phyloP scores from a whole-genome alignment of 2,888 invertebrate genomes.

The Drosophila peninsularis region DNA sequence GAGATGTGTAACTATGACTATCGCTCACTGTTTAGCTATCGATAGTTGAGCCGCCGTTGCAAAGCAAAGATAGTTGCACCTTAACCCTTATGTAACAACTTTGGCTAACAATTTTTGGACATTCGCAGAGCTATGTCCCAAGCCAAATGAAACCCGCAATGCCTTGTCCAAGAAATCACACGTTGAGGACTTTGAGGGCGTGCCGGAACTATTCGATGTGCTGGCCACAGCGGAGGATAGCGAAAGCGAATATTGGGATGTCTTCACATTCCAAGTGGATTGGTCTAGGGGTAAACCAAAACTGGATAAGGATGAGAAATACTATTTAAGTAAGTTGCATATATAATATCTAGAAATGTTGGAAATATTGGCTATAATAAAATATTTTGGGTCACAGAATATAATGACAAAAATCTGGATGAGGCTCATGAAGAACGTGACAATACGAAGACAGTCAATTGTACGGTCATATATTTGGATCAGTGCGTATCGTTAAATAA shows the following conservation, averaged over 20 bases:
- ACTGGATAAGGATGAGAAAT: conserved; percentile 89
- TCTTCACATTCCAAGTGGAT: conserved; percentile 92
- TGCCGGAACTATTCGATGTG: conserved; percentile 93
- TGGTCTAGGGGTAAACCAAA: conserved; percentile 86
- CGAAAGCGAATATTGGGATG: conserved; percentile 90
- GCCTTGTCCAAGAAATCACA: conserved; percentile 92
- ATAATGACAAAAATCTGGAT: conserved; percentile 88
- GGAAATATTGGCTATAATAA: too few species aligned
- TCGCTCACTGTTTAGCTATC: conserved; percentile 38
- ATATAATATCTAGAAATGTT: not conserved
- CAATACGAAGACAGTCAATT: conserved; percentile 90
- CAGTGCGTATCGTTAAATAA: conserved; percentile 95
- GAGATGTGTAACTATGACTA: conserved; percentile 52
- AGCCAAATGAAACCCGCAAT: conserved; percentile 91
- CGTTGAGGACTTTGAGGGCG: conserved; percentile 93
- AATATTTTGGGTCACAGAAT: conserved; percentile 85
- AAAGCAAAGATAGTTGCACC: conserved; percentile 28
- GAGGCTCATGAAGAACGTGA: conserved; percentile 79
- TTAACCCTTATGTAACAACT: conserved; percentile 28
- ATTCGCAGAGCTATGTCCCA: conserved; percentile 93
- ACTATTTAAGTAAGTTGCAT: conserved; percentile 88
- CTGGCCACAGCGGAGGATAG: conserved; percentile 88
- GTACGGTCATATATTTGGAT: conserved; percentile 95
- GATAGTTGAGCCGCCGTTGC: conserved; percentile 74
- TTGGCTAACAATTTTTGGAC: conserved; percentile 2